Conservation (phyloP, 1,140 invertebrate species). For the Sycophila sp. region DNA sequence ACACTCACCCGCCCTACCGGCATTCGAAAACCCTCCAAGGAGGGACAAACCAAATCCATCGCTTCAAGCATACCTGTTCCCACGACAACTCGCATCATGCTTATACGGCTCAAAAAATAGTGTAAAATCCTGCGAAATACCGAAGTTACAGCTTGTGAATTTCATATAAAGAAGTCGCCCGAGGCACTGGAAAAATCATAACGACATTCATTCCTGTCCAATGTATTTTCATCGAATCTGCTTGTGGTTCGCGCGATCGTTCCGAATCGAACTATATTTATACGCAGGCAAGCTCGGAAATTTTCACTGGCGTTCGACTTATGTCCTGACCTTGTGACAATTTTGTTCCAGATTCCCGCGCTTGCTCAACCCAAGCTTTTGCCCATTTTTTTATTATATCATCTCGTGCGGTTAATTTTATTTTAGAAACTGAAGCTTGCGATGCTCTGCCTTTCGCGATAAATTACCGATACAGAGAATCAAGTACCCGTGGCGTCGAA, state of each 20-base stretch:
- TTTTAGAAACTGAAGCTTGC: too few relatives aligned
- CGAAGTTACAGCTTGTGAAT: too few relatives aligned
- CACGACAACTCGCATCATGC: too few relatives aligned
- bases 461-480: too few relatives aligned
- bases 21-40: too few relatives aligned
- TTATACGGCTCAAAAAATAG: background rate
- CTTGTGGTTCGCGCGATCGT: background rate
- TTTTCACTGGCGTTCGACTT: slow-evolving; percentile 23
- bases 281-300: background rate
- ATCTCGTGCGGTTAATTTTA: too few relatives aligned
- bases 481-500: too few relatives aligned
- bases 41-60: too few relatives aligned
- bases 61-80: too few relatives aligned
- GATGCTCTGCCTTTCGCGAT: too few relatives aligned
- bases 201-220: background rate
- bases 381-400: background rate
- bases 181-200: background rate
- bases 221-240: background rate
- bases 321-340: slow-evolving; percentile 11
- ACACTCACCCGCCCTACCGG: too few relatives aligned
- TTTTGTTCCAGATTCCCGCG: slow-evolving; percentile 24
- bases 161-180: background rate
- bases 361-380: too few relatives aligned
- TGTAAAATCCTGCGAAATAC: background rate
- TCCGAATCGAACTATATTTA: background rate